phyloP scores from a whole-genome alignment of 2,797 vertebrate species.

The Anabacerthia variegaticeps region DNA sequence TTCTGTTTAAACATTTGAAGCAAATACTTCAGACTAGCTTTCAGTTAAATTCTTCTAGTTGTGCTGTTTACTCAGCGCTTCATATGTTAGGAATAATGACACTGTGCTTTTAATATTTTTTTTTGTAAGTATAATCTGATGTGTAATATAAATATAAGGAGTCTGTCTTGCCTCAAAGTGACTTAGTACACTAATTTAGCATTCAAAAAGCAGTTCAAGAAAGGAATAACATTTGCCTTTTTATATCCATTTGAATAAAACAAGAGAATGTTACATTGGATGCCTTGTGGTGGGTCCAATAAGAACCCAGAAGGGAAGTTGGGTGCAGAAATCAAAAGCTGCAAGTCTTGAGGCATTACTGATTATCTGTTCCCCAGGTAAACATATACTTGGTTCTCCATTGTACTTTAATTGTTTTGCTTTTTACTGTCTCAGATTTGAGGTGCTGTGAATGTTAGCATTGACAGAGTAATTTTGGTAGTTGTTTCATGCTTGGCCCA shows the following conservation, averaged over 20 bases:
- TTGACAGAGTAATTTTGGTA: not conserved
- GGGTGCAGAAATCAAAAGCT: not conserved
- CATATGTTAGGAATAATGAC: constrained; percentile 13
- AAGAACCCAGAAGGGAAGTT: not conserved
- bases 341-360: not conserved
- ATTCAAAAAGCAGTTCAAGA: constrained; percentile 45
- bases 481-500: not conserved
- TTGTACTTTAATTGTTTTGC: not conserved
- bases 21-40: constrained; percentile 3
- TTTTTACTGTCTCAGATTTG: not conserved
- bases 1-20: constrained; percentile 23
- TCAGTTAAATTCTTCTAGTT: constrained; percentile 31
- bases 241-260: constrained; percentile 31
- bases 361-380: not conserved
- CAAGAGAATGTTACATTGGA: not conserved
- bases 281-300: not conserved
- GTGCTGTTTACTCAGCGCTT: constrained; percentile 7
- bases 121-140: constrained; percentile 10
- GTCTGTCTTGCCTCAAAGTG: constrained; percentile 57
- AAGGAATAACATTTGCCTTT: constrained; percentile 27
- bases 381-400: not conserved
- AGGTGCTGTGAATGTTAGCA: not conserved
- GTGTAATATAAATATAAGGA: constrained; percentile 57
- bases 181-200: constrained; percentile 42
- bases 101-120: constrained; percentile 42